Percentiles rank a stretch among this genome's conserved stretches.
Conservation (phyloP, 2,888 invertebrate genomes). For the Eupithecia tripunctaria region DNA sequence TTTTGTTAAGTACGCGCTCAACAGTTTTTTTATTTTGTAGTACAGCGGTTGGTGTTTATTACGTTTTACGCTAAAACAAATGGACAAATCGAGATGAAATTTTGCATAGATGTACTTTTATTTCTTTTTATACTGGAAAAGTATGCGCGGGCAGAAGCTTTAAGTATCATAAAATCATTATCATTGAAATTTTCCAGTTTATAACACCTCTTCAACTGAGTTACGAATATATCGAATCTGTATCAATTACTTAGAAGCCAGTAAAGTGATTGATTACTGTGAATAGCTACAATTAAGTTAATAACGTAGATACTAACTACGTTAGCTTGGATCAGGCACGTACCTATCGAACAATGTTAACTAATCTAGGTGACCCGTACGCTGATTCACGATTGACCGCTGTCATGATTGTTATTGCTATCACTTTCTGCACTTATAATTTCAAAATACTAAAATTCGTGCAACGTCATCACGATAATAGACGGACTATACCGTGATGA, state of each 20-base stretch:
- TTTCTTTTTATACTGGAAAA: no score
- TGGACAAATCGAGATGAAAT: no score
- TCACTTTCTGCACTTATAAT: no score
- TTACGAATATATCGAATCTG: slow-evolving; percentile 3
- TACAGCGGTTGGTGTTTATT: no score
- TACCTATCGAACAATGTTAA: not conserved
- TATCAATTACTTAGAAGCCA: not conserved
- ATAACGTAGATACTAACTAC: not conserved
- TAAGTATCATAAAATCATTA: not conserved
- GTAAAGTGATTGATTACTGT: slow-evolving; percentile 44
- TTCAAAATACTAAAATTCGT: no score
- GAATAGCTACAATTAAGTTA: slow-evolving; percentile 12
- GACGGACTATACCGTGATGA: no score
- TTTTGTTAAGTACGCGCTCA: no score
- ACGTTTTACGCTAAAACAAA: no score
- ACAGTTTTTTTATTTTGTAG: no score
- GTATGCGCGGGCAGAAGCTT: no score
- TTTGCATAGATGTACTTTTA: no score
- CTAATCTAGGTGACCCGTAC: not conserved
- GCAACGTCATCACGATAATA: no score
- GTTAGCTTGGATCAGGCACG: not conserved
- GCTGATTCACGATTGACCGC: not conserved
- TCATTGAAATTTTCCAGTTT: not conserved
- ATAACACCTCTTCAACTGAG: not conserved
- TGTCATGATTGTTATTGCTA: not conserved